Percentiles rank a stretch among this genome's conserved stretches.
phyloP scores from a whole-genome alignment of 2,113 vertebrate species.

The Seriola quinqueradiata region DNA sequence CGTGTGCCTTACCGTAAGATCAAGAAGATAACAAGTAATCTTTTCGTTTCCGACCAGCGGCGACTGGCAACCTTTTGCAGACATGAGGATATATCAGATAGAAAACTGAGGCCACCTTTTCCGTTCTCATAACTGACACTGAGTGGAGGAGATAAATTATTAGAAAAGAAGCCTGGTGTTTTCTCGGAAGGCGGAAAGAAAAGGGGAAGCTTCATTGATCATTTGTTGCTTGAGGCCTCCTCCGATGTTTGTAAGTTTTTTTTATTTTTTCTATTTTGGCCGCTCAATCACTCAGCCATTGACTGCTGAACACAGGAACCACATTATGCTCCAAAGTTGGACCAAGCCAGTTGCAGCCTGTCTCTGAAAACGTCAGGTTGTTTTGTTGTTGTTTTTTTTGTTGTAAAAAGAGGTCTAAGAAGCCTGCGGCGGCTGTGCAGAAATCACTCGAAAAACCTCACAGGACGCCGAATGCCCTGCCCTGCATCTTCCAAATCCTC shows the following conservation, averaged over 20 bases:
- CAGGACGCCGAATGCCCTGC: conserved; percentile 62
- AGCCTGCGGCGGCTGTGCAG: conserved; percentile 48
- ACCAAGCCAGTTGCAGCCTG: conserved; percentile 68
- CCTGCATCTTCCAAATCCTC: conserved; percentile 52
- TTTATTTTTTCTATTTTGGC: conserved; percentile 24
- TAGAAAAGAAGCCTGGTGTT: conserved; percentile 61
- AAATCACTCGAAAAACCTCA: conserved; percentile 27
- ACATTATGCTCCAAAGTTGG: conserved; percentile 81
- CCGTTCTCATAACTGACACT: conserved; percentile 67
- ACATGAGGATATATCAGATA: conserved; percentile 68
- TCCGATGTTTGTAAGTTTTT: conserved; percentile 33
- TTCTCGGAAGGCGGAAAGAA: conserved; percentile 82
- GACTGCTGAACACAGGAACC: conserved; percentile 45
- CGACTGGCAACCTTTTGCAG: conserved; percentile 21
- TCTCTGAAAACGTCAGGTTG: conserved; percentile 76
- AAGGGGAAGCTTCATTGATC: conserved; percentile 82
- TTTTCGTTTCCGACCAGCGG: conserved; percentile 13
- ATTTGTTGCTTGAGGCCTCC: conserved; percentile 49
- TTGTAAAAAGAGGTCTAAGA: conserved; percentile 12
- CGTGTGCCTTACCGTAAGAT: conserved; percentile 46
- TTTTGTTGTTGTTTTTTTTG: conserved; percentile 13
- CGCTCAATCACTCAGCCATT: conserved; percentile 8
- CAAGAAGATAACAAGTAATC: conserved; percentile 29
- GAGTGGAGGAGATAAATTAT: conserved; percentile 68
- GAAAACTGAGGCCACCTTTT: conserved; percentile 69